Conservation (phyloP, 2,888 invertebrate genomes). For the Latrodectus elegans region DNA sequence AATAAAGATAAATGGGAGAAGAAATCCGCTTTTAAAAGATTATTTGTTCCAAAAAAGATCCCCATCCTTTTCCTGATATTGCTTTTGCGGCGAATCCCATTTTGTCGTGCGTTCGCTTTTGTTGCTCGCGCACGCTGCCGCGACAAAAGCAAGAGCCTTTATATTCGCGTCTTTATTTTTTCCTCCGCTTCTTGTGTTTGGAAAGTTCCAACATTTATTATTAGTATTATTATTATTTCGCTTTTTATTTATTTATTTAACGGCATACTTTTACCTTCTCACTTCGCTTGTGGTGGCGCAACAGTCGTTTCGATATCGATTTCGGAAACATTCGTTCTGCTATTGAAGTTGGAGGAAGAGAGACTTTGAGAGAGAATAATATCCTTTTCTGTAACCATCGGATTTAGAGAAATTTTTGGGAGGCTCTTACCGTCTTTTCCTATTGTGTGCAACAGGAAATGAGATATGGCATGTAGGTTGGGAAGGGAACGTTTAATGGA, state of each 20-base stretch:
- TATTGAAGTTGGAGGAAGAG: slow-evolving; percentile 6
- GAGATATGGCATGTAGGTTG: slow-evolving; percentile 60
- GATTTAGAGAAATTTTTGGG: slow-evolving; percentile 56
- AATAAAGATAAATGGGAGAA: slow-evolving; percentile 28
- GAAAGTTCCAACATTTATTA: slow-evolving; percentile 36
- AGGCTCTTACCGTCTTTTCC: slow-evolving; percentile 2
- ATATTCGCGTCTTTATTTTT: slow-evolving; percentile 8
- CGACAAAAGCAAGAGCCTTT: slow-evolving; percentile 45
- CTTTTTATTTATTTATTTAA: slow-evolving; percentile 42
- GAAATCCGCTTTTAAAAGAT: slow-evolving; percentile 69
- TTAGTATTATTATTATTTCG: slow-evolving; percentile 60
- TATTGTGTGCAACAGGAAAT: slow-evolving; percentile 69
- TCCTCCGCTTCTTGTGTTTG: slow-evolving; percentile 16
- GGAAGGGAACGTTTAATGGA: slow-evolving; percentile 11
- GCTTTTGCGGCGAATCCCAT: slow-evolving; percentile 66
- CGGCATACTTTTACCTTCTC: slow-evolving; percentile 24
- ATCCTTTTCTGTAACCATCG: slow-evolving; percentile 63
- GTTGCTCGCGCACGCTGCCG: slow-evolving; percentile 50
- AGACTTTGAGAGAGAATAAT: slow-evolving; percentile 41
- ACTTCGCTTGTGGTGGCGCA: slow-evolving; percentile 34
- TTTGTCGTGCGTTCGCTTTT: slow-evolving; percentile 58
- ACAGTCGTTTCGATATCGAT: slow-evolving; percentile 63
- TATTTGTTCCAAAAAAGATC: slow-evolving; percentile 66
- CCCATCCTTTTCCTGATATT: slow-evolving; percentile 58
- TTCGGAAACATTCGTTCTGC: slow-evolving; percentile 7